A percentile compares a stretch with the other conserved stretches of the same genome.
Evolutionary conservation across 2,113 vertebrate genomes (phyloP).

Genomic region (Verasper variegatus): DNA sequence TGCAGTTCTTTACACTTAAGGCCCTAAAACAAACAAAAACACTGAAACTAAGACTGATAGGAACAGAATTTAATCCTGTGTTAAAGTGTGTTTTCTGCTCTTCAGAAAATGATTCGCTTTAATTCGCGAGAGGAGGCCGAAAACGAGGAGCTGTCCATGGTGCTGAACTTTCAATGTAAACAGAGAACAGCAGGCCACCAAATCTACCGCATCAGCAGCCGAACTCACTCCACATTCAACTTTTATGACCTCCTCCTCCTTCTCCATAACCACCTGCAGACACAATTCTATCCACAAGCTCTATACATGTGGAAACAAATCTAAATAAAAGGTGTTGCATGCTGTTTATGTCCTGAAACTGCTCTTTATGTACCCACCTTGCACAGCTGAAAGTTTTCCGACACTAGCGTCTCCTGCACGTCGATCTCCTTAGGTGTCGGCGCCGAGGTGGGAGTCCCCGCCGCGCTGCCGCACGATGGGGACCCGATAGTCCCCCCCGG

Average conservation of each 20-base stretch:
- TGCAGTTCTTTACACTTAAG: neutral
- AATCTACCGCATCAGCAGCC: neutral
- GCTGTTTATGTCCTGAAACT: neutral
- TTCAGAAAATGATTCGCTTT: too few species aligned
- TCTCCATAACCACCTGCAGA: too few species aligned
- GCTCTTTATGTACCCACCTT: conserved; percentile 86
- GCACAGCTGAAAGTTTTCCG: conserved; percentile 96
- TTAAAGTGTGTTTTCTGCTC: too few species aligned
- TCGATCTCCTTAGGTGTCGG: conserved; percentile 88
- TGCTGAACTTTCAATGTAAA: conserved; percentile 50
- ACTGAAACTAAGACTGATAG: neutral
- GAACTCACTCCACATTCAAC: conserved; percentile 31
- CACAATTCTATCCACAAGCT: neutral
- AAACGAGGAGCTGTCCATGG: conserved; percentile 30
- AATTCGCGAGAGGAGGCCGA: too few species aligned
- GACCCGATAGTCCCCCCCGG: conserved; percentile 85
- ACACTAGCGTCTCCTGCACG: conserved; percentile 92
- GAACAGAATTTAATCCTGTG: neutral
- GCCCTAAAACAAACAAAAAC: neutral
- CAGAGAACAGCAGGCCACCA: conserved; percentile 1
- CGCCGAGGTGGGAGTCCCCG: conserved; percentile 83
- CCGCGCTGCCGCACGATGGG: conserved; percentile 85
- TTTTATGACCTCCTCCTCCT: conserved; percentile 12
- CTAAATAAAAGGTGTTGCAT: neutral
- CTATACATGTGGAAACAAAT: too few species aligned